Base-by-base conservation (phyloP, 2,797 vertebrate genomes). In the Lepilemur ruficaudatus region DNA sequence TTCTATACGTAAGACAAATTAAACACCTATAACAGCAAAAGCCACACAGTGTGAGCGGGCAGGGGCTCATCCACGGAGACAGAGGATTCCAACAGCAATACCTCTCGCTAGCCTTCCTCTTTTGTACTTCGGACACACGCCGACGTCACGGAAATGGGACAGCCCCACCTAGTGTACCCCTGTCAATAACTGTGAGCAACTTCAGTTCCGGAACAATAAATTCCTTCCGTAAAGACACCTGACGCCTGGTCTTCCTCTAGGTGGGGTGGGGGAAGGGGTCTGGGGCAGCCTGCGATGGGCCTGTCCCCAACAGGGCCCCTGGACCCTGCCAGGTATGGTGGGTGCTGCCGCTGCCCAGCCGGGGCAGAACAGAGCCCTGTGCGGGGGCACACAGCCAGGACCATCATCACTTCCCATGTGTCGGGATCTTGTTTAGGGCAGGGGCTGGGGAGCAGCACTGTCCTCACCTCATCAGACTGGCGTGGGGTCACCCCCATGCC, bases 11-110 rank as follows among this genome's bases (percentile, higher is more conserved):
- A 94, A 97, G 98, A 98, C 97, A 97, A 98, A 93, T 59, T 4
- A 94, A 6, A 97, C 97, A 97, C 97, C 98, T 97, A 93, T 95
- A 98, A 97, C 98, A 96, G 98, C 98, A 97, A 98, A 97, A 98
- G 98, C 97, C 98, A 97, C 97, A 97, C 95, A 89, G 98, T 97
- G 97, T 98, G 97, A 96, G 98, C 97, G 98, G 98, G 98, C 98
- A 97, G 98, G 98, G 98, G 98, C 98, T 98, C 96, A 97, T 97
- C 98, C 98, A 98, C 98, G 99, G 91, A 99, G 98, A 98, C 99
- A 98, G 99, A 99, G 99, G 99, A 98, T 99, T 99, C 99, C 98
- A 99, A 99, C 99, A 99, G 99, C 99, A 99, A 99, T 99, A 99
- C 99, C 99, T 99, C 98, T 98, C 98, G 98, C 99, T 98, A 98